phyloP scores from a whole-genome alignment of 2,113 vertebrate species.

The Lucifuga dentata region DNA sequence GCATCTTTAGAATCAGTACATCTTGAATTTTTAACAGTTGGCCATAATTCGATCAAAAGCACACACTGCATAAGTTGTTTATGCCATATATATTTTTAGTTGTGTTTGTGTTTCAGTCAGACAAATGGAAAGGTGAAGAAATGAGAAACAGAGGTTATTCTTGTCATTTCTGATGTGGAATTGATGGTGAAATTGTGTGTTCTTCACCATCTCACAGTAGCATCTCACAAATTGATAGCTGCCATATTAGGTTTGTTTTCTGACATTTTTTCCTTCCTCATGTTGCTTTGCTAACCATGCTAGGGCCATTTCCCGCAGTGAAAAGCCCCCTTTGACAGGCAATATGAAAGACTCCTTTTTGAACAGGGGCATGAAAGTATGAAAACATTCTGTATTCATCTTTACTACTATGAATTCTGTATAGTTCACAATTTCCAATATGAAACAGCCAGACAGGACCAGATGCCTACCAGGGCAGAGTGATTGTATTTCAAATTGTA shows the following conservation, averaged over 20 bases:
- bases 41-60: no score
- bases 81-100: no score
- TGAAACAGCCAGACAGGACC: neutral
- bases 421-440: conserved; percentile 14
- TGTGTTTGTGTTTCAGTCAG: no score
- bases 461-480: conserved; percentile 18
- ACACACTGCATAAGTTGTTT: no score
- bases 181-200: neutral
- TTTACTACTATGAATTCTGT: neutral
- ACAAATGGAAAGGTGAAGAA: neutral
- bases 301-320: neutral
- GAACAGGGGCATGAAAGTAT: conserved; percentile 6
- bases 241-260: conserved; percentile 14
- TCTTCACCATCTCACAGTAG: conserved; percentile 11
- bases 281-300: neutral
- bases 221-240: no score
- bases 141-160: neutral
- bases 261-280: neutral
- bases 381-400: conserved; percentile 6
- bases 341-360: conserved; percentile 10
- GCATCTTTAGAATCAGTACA: conserved; percentile 11
- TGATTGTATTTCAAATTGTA: conserved; percentile 36
- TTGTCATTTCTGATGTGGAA: conserved; percentile 1
- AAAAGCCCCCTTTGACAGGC: conserved; percentile 11
- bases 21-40: neutral